A percentile compares a stretch with the other conserved stretches of the same genome.
Evolutionary conservation across 1,140 invertebrate genomes (phyloP).

Genomic region (Drosophila sproati): DNA sequence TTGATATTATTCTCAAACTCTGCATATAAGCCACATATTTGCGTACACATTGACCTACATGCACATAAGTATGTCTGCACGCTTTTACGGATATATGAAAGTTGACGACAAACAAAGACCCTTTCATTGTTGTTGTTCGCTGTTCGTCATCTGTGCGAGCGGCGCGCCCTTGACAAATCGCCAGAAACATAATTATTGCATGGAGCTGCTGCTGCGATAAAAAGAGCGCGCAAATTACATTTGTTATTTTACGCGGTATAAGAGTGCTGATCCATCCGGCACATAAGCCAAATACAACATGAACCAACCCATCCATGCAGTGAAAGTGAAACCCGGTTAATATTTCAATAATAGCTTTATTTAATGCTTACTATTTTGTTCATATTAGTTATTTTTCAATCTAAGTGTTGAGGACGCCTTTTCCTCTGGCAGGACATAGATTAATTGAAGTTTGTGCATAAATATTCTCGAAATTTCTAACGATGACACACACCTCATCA

Average conservation of each 20-base stretch:
- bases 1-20: constrained; percentile 13
- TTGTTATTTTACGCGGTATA: constrained; percentile 7
- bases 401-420: no score
- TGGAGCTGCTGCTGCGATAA: constrained; percentile 27
- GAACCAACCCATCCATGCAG: not conserved
- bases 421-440: not conserved
- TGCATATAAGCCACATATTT: constrained; percentile 12
- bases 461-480: constrained; percentile 40
- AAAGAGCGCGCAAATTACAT: constrained; percentile 61
- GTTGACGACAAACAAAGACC: not conserved
- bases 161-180: constrained; percentile 54
- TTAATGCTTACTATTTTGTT: not conserved
- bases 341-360: not conserved
- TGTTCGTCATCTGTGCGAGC: constrained; percentile 53
- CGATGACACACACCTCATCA: constrained; percentile 27
- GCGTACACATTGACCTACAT: constrained; percentile 11
- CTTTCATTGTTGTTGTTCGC: constrained; percentile 13
- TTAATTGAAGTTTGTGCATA: not conserved
- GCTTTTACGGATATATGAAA: not conserved
- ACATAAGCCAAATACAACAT: not conserved
- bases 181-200: constrained; percentile 29
- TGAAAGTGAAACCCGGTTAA: not conserved
- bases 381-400: no score
- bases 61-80: not conserved
- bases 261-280: no score